Conservation (phyloP, 2,888 invertebrate genomes). For the Alloplasta piceator region DNA sequence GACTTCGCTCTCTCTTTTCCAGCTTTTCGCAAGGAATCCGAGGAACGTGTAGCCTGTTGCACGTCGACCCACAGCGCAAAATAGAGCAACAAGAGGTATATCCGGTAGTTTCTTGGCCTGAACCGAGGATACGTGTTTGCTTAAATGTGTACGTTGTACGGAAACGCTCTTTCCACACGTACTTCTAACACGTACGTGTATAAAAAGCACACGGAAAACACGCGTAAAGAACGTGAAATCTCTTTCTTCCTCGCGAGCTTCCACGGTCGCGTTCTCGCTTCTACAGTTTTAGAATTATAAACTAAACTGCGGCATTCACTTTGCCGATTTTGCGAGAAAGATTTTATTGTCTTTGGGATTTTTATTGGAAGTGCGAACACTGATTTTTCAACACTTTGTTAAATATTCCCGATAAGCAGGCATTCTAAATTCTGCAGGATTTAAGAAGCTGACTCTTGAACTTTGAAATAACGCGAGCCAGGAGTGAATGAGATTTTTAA, state of each 20-base stretch:
- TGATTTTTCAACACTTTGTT: too few relatives aligned
- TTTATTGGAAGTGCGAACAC: too few relatives aligned
- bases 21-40: slow-evolving; percentile 44
- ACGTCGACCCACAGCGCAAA: slow-evolving; percentile 51
- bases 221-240: not conserved
- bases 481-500: too few relatives aligned
- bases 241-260: slow-evolving; percentile 11
- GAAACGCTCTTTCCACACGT: slow-evolving; percentile 1
- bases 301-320: not conserved
- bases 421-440: too few relatives aligned
- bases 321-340: not conserved
- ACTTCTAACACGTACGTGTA: slow-evolving; percentile 13
- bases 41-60: slow-evolving; percentile 66
- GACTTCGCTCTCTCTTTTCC: not conserved
- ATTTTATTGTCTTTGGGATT: not conserved
- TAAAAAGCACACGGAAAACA: not conserved
- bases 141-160: slow-evolving; percentile 6
- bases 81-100: slow-evolving; percentile 54
- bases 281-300: not conserved
- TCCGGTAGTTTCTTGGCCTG: slow-evolving; percentile 53
- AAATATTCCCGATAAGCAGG: too few relatives aligned
- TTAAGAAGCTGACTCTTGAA: too few relatives aligned
- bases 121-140: slow-evolving; percentile 26
- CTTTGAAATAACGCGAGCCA: too few relatives aligned
- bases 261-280: not conserved